A percentile compares a stretch with the other conserved stretches of the same genome.
These are phyloP conservation scores for Symphodus melops DNA, from an alignment of 2,113 vertebrate species.

Conservation along the genomic window DNA sequence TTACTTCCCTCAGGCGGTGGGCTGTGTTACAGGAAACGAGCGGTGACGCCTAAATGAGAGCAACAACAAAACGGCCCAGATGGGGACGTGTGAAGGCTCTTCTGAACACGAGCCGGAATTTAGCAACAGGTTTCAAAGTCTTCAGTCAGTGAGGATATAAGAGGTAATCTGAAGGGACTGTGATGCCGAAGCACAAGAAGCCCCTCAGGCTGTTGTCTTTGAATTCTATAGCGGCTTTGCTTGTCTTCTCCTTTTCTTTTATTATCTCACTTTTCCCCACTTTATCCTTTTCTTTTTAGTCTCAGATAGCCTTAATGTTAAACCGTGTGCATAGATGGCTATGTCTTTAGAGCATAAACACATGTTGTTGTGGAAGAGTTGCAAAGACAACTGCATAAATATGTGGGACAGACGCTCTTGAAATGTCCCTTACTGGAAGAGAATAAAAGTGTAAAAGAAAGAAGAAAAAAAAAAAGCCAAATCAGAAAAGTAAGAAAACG, in stretches of 20 bases:
- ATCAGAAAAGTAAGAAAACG: neutral
- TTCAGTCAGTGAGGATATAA: constrained; percentile 19
- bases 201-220: constrained; percentile 28
- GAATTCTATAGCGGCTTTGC: constrained; percentile 17
- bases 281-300: too few relatives aligned
- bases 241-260: constrained; percentile 2
- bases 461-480: neutral
- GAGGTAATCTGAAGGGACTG: constrained; percentile 24
- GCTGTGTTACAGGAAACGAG: constrained; percentile 24
- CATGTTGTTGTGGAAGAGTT: too few relatives aligned
- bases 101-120: constrained; percentile 31
- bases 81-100: constrained; percentile 12
- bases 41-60: constrained; percentile 36
- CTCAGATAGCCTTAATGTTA: too few relatives aligned
- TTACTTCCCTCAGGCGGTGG: constrained; percentile 42
- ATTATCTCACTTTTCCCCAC: neutral
- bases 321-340: too few relatives aligned
- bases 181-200: constrained; percentile 25
- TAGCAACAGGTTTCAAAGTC: constrained; percentile 9
- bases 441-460: neutral
- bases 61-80: constrained; percentile 26
- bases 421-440: neutral
- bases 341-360: too few relatives aligned
- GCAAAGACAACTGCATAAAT: too few relatives aligned
- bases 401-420: neutral